Base-by-base conservation (phyloP, 2,113 vertebrate genomes). In the Struthio camelus region DNA sequence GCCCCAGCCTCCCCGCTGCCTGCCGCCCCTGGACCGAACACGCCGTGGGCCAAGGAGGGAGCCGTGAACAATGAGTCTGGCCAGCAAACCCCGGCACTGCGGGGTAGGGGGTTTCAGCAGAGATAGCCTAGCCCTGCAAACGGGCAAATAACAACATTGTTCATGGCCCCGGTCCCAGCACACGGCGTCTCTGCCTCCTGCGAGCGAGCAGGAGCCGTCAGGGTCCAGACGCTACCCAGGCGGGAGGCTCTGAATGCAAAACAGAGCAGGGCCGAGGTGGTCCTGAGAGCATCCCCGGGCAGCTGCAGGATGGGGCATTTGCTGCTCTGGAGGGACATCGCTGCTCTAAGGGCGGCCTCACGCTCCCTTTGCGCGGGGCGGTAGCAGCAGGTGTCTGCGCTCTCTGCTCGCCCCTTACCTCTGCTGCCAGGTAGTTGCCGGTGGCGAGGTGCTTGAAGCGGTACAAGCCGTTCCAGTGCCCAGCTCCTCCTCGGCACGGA, bases 371-470 rank as follows among this genome's bases (percentile, higher is more conserved):
- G 36, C 46, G 4, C 28, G 46, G 65, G 77, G 11, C 9, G 56
- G 40, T 15, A 27, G 34, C 85, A 80, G 53, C 24, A 58, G 87
- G 34, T 38, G 50, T 54, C 66, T 48, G 53, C 24, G 2, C 84
- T 38, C 80, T 44, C 46, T 65, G 79, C 56, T 58, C 36, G 8
- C n/a, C 40, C 46, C 65, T 98, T 97, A 99, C 99, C 99, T 99
- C 99, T 0, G 99, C 99, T 80, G 99, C 99, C 97, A 99, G 97
- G 96, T 99, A 99, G 97, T 99, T 99, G 84, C 99, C 99, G 0
- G 99, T 99, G 80, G 99, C 99, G 13, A 99, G 98, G 96, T 99
- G 99, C 95, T 99, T 99, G 97, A 99, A 99, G 78, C 99, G 98
- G 93, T 99, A 99, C 46, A 99, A 98, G 94, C 99, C 99, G 0